Percentiles rank a stretch among this genome's conserved stretches.
Conservation (phyloP, 1,140 invertebrate genomes). For the silkworm (Bombyx mori) region DNA sequence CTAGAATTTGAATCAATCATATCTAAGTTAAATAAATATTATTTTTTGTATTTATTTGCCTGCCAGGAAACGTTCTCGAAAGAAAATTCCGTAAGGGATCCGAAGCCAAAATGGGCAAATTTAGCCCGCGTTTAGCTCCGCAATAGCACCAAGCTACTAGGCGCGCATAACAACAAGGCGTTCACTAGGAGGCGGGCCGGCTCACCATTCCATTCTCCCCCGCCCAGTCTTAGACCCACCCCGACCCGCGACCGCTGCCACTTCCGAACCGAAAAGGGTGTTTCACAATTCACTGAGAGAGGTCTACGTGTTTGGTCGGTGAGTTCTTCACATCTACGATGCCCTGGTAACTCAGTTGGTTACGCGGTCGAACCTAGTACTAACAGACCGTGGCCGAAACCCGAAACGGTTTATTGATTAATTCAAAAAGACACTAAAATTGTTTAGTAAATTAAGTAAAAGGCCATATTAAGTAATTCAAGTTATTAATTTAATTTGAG, state of each 20-base stretch:
- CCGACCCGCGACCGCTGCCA: constrained; percentile 29
- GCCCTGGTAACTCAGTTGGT: constrained; percentile 44
- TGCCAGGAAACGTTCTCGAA: too few species aligned
- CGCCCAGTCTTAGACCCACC: constrained; percentile 50
- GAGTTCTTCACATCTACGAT: constrained; percentile 32
- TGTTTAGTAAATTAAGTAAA: too few species aligned
- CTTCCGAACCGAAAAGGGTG: constrained; percentile 21
- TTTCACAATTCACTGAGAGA: constrained; percentile 7
- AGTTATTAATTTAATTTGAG: too few species aligned
- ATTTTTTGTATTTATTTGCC: too few species aligned
- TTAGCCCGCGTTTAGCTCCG: constrained; percentile 13
- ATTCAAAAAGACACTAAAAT: too few species aligned
- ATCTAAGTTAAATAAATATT: too few species aligned
- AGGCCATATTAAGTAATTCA: too few species aligned
- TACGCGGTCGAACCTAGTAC: constrained; percentile 24
- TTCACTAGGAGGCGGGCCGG: constrained; percentile 57
- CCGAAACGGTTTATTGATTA: too few species aligned
- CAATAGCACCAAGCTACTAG: constrained; percentile 49
- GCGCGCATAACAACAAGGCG: constrained; percentile 55
- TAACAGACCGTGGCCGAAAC: neutral
- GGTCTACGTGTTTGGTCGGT: constrained; percentile 19
- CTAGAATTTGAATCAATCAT: too few species aligned
- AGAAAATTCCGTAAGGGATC: too few species aligned
- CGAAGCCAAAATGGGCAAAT: too few species aligned
- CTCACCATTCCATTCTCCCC: constrained; percentile 51